These are phyloP conservation scores for Nixonia krombeini DNA, from an alignment of 1,140 invertebrate genomes.

Conservation along the genomic window DNA sequence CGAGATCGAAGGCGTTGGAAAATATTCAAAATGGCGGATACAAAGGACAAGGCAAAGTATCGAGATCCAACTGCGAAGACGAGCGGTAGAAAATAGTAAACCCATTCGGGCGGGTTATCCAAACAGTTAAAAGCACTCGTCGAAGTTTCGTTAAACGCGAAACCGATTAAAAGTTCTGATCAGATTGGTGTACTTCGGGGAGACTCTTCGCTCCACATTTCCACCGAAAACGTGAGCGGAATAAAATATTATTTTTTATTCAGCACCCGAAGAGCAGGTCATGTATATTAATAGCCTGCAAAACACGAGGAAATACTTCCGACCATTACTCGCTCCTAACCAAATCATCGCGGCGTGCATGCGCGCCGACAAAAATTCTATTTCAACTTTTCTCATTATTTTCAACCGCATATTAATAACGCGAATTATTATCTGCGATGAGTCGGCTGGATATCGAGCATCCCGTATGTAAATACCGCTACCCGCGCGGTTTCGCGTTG, in stretches of 20 bases:
- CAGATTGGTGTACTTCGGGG: conserved; percentile 43
- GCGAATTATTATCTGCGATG: too few relatives aligned
- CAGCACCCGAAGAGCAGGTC: conserved; percentile 21
- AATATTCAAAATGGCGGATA: too few relatives aligned
- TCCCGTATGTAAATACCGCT: too few relatives aligned
- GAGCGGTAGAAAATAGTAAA: too few relatives aligned
- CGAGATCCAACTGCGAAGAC: too few relatives aligned
- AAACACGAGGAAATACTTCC: conserved; percentile 28
- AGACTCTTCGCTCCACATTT: conserved; percentile 48
- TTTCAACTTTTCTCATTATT: neutral
- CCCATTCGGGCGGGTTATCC: neutral
- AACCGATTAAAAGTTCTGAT: conserved; percentile 48
- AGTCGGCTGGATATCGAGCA: too few relatives aligned
- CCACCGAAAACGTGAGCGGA: conserved; percentile 36
- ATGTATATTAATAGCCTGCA: conserved; percentile 43
- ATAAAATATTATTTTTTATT: conserved; percentile 37
- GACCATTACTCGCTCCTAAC: conserved; percentile 12
- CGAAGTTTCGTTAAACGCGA: conserved; percentile 29
- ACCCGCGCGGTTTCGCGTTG: too few relatives aligned
- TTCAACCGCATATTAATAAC: conserved; percentile 14
- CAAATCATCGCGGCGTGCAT: conserved; percentile 25
- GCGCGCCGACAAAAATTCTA: conserved; percentile 29
- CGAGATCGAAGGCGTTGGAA: too few relatives aligned
- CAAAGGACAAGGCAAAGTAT: too few relatives aligned
- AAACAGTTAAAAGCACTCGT: conserved; percentile 3